These are phyloP conservation scores for Schizopygopsis malacanthus DNA, from an alignment of 2,797 vertebrate genomes.

Conservation along the genomic window DNA sequence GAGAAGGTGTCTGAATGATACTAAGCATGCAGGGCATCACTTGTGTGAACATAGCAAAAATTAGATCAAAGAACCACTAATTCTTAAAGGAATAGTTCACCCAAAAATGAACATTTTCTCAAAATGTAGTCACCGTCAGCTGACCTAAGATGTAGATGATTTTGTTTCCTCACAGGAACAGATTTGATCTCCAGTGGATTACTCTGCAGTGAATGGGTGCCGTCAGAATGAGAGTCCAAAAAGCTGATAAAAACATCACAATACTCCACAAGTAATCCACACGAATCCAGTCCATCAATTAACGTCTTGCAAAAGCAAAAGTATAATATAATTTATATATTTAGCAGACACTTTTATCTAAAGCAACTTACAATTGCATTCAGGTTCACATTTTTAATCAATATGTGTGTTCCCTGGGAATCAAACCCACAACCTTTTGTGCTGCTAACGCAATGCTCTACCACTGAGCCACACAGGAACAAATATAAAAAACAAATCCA, in stretches of 20 bases:
- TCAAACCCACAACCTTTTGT: too few relatives aligned
- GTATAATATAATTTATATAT: not conserved
- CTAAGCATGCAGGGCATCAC: constrained; percentile 30
- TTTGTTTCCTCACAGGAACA: not conserved
- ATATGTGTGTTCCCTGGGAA: too few relatives aligned
- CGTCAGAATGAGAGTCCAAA: not conserved
- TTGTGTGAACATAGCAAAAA: not conserved
- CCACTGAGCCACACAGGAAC: too few relatives aligned
- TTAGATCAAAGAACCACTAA: not conserved
- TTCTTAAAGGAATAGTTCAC: not conserved
- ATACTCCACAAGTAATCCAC: not conserved
- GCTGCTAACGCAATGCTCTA: too few relatives aligned
- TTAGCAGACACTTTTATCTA: too few relatives aligned
- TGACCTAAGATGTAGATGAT: not conserved
- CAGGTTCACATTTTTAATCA: too few relatives aligned
- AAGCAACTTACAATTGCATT: too few relatives aligned
- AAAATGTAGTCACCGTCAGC: not conserved
- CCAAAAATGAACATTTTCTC: not conserved
- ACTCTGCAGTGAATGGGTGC: not conserved
- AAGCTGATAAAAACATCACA: not conserved
- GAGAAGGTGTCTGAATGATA: constrained; percentile 52
- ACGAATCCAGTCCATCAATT: not conserved
- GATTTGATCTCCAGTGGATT: not conserved
- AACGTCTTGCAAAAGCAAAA: not conserved
- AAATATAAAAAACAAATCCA: not conserved